Conservation (phyloP, 2,888 invertebrate genomes). For the Metalampra italica region DNA sequence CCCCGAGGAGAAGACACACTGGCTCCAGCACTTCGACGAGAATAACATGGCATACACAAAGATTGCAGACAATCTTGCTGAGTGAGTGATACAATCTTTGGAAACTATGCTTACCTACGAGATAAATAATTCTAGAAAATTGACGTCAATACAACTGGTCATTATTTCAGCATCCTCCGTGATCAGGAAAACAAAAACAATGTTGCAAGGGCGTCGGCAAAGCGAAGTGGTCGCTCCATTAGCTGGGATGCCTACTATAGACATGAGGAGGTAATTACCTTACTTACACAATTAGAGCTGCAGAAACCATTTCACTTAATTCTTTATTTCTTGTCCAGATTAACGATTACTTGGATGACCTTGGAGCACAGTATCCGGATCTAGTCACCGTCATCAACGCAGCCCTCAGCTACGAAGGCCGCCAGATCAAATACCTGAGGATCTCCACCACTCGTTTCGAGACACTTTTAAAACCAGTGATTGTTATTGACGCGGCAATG, state of each 20-base stretch:
- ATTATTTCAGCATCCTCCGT: constrained; percentile 46
- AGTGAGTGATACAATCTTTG: constrained; percentile 34
- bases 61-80: constrained; percentile 55
- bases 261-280: constrained; percentile 39
- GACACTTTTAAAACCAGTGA: constrained; percentile 70
- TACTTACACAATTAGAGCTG: not conserved
- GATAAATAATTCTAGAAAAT: not conserved
- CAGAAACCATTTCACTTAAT: too few species aligned
- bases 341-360: constrained; percentile 59
- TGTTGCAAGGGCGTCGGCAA: constrained; percentile 29
- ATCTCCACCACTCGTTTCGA: constrained; percentile 74
- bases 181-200: constrained; percentile 47
- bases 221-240: constrained; percentile 43
- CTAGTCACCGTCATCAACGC: constrained; percentile 74
- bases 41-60: constrained; percentile 43
- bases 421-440: constrained; percentile 79
- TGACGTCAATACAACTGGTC: not conserved
- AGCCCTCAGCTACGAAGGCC: constrained; percentile 78
- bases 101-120: not conserved
- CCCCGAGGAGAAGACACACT: constrained; percentile 49
- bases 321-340: constrained; percentile 54
- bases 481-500: constrained; percentile 80
- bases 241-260: constrained; percentile 58
- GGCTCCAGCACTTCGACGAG: constrained; percentile 50
- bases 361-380: constrained; percentile 64